These are phyloP conservation scores for Chromis chromis DNA, from an alignment of 2,797 vertebrate species.

Conservation along the genomic window DNA sequence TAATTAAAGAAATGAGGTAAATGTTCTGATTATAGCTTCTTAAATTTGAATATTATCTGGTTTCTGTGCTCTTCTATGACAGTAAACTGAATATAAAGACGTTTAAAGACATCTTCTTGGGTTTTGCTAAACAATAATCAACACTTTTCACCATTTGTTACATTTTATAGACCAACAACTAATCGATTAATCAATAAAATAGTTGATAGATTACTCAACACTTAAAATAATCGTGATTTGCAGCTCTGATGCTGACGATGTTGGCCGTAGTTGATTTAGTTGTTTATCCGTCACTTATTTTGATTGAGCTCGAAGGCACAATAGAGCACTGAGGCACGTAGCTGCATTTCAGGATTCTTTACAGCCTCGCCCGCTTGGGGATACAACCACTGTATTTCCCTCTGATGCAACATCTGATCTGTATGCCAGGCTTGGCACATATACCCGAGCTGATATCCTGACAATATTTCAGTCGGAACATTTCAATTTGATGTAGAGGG, in stretches of 20 bases:
- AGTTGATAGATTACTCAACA: too few relatives aligned
- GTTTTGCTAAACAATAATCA: too few relatives aligned
- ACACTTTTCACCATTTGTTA: too few relatives aligned
- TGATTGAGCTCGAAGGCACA: constrained; percentile 50
- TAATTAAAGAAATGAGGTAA: too few relatives aligned
- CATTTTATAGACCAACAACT: too few relatives aligned
- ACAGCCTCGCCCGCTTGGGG: constrained; percentile 36
- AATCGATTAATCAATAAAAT: too few relatives aligned
- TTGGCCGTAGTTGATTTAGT: constrained; percentile 1
- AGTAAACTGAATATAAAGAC: too few relatives aligned
- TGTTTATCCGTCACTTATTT: constrained; percentile 13
- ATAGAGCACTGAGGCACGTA: constrained; percentile 8
- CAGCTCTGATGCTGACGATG: constrained; percentile 9
- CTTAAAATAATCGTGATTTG: too few relatives aligned
- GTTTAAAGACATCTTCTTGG: too few relatives aligned
- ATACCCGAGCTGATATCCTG: constrained; percentile 68
- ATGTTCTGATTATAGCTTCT: too few relatives aligned
- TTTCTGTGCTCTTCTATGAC: too few relatives aligned
- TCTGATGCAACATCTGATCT: constrained; percentile 75
- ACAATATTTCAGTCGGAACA: constrained; percentile 81
- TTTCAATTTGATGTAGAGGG: constrained; percentile 81
- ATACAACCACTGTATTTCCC: constrained; percentile 53
- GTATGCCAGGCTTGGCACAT: constrained; percentile 67
- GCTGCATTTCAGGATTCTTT: constrained; percentile 58
- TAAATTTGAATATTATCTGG: too few relatives aligned